Percentiles rank a stretch among this genome's conserved stretches.
phyloP scores from a whole-genome alignment of 2,888 invertebrate species.

The Lasioglossum lativentre region DNA sequence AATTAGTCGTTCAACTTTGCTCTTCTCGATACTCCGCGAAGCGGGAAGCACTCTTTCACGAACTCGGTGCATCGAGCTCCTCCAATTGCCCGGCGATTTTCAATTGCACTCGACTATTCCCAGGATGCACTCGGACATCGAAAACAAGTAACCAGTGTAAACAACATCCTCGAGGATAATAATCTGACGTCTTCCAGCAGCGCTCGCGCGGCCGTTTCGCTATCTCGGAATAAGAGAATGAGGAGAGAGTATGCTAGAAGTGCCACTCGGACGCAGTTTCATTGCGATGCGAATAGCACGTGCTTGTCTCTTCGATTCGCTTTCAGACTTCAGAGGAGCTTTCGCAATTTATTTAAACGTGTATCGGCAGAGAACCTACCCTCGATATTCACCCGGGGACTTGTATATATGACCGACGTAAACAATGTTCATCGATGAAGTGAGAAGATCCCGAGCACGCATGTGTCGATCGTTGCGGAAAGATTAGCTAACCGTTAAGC shows the following conservation, averaged over 20 bases:
- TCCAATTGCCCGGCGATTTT: not conserved
- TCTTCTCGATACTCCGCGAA: not conserved
- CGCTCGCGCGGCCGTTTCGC: not conserved
- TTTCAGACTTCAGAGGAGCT: not conserved
- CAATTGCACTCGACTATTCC: not conserved
- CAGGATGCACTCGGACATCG: not conserved
- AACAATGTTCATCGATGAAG: constrained; percentile 30
- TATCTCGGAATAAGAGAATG: not conserved
- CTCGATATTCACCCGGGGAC: not conserved
- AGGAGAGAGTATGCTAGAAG: not conserved
- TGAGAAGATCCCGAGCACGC: not conserved
- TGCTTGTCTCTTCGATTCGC: constrained; percentile 47
- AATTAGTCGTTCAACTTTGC: not conserved
- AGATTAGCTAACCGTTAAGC: constrained; percentile 41
- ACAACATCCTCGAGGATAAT: constrained; percentile 7
- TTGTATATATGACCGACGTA: not conserved
- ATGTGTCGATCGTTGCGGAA: constrained; percentile 31
- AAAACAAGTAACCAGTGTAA: constrained; percentile 1
- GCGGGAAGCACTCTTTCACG: not conserved
- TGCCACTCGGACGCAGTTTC: constrained; percentile 35
- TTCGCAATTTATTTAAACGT: not conserved
- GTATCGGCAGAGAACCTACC: not conserved
- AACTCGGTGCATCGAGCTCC: not conserved
- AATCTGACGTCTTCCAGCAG: not conserved
- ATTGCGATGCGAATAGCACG: constrained; percentile 46